These are phyloP conservation scores for Coptotermes formosanus DNA, from an alignment of 1,140 invertebrate species.

Conservation along the genomic window DNA sequence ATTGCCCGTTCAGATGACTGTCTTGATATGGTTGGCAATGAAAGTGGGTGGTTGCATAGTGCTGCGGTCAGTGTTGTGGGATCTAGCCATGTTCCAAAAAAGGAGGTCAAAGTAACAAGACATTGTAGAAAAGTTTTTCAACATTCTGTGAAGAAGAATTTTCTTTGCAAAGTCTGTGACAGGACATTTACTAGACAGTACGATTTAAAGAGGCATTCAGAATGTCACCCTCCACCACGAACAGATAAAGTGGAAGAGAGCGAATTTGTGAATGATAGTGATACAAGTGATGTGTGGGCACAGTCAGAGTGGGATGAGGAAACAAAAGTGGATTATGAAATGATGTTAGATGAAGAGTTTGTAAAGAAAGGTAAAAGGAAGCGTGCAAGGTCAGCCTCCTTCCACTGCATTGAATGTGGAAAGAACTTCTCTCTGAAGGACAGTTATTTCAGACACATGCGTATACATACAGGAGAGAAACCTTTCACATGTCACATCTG, in stretches of 20 bases:
- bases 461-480: slow-evolving; percentile 51
- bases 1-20: neutral
- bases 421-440: slow-evolving; percentile 26
- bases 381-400: neutral
- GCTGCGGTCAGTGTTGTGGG: too few species aligned
- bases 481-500: slow-evolving; percentile 45
- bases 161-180: slow-evolving; percentile 35
- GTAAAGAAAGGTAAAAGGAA: neutral
- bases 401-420: slow-evolving; percentile 24
- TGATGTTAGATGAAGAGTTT: neutral
- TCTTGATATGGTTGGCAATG: neutral
- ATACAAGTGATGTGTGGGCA: neutral
- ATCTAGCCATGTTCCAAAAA: neutral
- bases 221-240: neutral
- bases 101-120: neutral
- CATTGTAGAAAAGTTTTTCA: neutral
- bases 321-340: neutral
- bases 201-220: slow-evolving; percentile 35
- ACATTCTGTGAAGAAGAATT: slow-evolving; percentile 20
- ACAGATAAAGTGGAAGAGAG: neutral
- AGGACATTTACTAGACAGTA: slow-evolving; percentile 31
- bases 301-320: neutral
- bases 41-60: neutral
- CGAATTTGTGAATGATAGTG: neutral
- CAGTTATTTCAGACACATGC: slow-evolving; percentile 49